Base-by-base conservation (phyloP, 92 coral and sea anemone species). In the Virgularia gustaviana region DNA sequence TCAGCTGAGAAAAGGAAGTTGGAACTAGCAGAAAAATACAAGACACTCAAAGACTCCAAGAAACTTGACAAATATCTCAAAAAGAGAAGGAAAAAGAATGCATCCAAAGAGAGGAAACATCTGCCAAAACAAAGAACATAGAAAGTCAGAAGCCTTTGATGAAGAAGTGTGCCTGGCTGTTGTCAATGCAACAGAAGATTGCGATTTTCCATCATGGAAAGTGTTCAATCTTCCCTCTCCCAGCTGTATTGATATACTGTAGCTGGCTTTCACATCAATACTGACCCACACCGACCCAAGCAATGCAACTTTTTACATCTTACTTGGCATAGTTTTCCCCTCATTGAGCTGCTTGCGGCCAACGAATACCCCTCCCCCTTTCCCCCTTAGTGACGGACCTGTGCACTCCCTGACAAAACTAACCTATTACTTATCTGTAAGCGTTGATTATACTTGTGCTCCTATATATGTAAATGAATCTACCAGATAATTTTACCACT, bases 21-120 rank as follows among this genome's bases (percentile, higher is more conserved):
- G 29, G 98, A 92, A 49, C 73, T 92, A 36, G 96, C 98, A 30
- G 96, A 89, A 56, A 92, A 87, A 43, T 92, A 84, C 77, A 80
- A 92, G 68, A 59, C 76, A 39, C 65, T 92, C 56, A 92, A 92
- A 67, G 83, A 85, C 12, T 79, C 90, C 47, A 91, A 91, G 53
- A 92, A 89, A 63, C 85, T 92, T 32, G 87, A 89, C 15, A 78
- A 77, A 23, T 89, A 89, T 72, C 78, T 92, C 12, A 81, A 76
- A 19, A 89, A 89, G 61, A 85, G 80, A 64, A 75, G 96, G 44
- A 92, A 89, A 79, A 92, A 92, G 71, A 85, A 82, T 66, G 87
- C 98, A 13, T 78, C 83, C 72, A 92, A 92, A 75, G 96, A 92
- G 63, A 80, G 96, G 30, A 78, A 67, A 73, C 90, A 68, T 36